Percentiles rank a stretch among this genome's conserved stretches.
These are phyloP conservation scores for Echiichthys vipera DNA, from an alignment of 2,797 vertebrate genomes.

Conservation along the genomic window DNA sequence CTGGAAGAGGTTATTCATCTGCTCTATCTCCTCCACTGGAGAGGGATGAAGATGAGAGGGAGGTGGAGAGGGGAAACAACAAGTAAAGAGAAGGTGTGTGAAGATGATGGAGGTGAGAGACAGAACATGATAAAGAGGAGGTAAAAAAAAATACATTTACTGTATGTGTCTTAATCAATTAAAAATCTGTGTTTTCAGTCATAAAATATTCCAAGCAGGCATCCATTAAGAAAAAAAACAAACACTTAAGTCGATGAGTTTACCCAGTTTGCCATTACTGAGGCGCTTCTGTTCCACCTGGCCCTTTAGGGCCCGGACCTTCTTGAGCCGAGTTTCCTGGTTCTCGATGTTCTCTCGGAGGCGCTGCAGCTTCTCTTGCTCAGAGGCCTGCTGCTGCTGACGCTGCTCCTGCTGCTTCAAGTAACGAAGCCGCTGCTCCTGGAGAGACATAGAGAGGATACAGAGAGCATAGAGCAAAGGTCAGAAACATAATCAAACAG, in stretches of 20 bases:
- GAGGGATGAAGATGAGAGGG: neutral
- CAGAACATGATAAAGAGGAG: neutral
- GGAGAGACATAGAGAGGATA: neutral
- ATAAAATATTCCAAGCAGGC: neutral
- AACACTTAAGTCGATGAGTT: conserved; percentile 32
- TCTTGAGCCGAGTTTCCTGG: conserved; percentile 95
- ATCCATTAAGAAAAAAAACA: neutral
- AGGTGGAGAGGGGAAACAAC: neutral
- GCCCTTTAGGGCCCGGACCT: conserved; percentile 95
- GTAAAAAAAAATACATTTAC: neutral
- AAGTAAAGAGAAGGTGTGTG: neutral
- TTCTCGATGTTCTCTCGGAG: conserved; percentile 94
- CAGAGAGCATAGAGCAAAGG: neutral
- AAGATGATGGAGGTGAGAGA: conserved; percentile 6
- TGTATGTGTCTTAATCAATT: neutral
- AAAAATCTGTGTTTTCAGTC: neutral
- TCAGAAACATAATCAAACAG: conserved; percentile 3
- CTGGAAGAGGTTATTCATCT: conserved; percentile 98
- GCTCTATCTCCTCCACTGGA: conserved; percentile 97
- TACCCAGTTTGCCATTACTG: conserved; percentile 95
- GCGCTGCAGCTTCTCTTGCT: conserved; percentile 94
- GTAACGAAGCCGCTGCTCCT: conserved; percentile 95
- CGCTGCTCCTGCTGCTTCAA: conserved; percentile 94
- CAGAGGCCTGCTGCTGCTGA: conserved; percentile 91
- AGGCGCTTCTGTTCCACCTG: conserved; percentile 98